Percentiles rank a stretch among this genome's conserved stretches.
phyloP scores from a whole-genome alignment of 2,888 invertebrate genomes.

The Coelogynopora nodosa region DNA sequence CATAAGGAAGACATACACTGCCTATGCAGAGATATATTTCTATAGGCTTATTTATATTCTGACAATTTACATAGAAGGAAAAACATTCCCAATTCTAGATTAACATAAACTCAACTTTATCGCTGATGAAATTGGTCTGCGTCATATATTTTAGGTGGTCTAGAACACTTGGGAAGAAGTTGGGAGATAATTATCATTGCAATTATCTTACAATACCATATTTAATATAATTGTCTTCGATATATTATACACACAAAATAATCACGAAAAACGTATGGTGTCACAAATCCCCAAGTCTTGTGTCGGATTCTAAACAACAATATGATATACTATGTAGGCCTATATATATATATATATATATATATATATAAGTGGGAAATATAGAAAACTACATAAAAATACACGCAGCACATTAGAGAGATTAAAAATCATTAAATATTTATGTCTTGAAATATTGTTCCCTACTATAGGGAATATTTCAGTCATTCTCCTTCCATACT shows the following conservation, averaged over 20 bases:
- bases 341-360: too few relatives aligned
- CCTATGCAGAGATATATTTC: not conserved
- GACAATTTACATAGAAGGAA: not conserved
- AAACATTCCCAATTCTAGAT: not conserved
- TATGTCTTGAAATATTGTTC: not conserved
- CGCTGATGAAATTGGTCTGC: not conserved
- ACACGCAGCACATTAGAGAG: not conserved
- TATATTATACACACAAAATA: too few relatives aligned
- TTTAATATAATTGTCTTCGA: too few relatives aligned
- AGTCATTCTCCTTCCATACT: too few relatives aligned
- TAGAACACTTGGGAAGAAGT: not conserved
- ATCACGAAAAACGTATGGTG: too few relatives aligned
- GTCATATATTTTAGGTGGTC: not conserved
- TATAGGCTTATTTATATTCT: not conserved
- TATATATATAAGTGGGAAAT: too few relatives aligned
- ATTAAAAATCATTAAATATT: not conserved
- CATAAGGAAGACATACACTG: not conserved
- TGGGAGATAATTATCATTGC: not conserved
- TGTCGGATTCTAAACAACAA: not conserved
- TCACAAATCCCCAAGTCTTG: not conserved
- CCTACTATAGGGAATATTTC: too few relatives aligned
- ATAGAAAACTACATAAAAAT: not conserved
- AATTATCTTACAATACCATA: too few relatives aligned
- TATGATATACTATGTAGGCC: too few relatives aligned
- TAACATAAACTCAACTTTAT: not conserved